Base-by-base conservation (phyloP, 2,113 vertebrate genomes). In the Oncorhynchus kisutch region DNA sequence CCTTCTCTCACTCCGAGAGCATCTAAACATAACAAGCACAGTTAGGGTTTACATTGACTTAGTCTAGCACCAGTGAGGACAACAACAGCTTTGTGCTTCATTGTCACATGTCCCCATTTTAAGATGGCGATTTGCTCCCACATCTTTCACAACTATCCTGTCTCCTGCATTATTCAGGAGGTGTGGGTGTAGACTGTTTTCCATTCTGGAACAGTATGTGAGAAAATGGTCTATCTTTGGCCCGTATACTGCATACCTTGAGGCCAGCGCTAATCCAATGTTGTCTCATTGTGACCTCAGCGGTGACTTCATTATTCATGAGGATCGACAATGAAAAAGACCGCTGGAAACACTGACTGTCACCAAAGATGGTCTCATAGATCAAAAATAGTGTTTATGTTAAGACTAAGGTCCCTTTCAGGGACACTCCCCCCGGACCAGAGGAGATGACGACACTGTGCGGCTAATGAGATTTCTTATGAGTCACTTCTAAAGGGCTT, bases 171-270 rank as follows among this genome's bases (percentile, higher is more conserved):
- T 85, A 80, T 86, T 78, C 4, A 25, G 57, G 54, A 64, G 39
- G 48, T 72, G 81, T 83, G 74, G 88, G 89, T 65, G 78, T 34
- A 29, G 62, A 78, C 81, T 68, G 70, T 81, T 88, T 86, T 54
- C 16, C 51, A 54, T 54, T 84, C 79, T 82, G 62, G 77, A 80
- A 80, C 68, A 24, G 65, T 12, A 13, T 25, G 65, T 67, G 24
- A 67, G 65, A 29, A 67, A 27, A 67, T 66, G 22, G 27, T 8
- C 67, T 83, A 82, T 85, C 59, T 82, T 78, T 71, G 71, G 76
- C 8, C 14, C 24, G 64, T 71, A 77, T 64, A 76, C 62, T 76
- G 79, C 45, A 68, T 20, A 71, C 27, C 60, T 69, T 9, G 64
- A 76, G 48, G 22, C 25, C 2, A 1, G 5, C 13, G 39, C 20